These are phyloP conservation scores for Leucophenga varia DNA, from an alignment of 1,140 invertebrate genomes.

Conservation along the genomic window DNA sequence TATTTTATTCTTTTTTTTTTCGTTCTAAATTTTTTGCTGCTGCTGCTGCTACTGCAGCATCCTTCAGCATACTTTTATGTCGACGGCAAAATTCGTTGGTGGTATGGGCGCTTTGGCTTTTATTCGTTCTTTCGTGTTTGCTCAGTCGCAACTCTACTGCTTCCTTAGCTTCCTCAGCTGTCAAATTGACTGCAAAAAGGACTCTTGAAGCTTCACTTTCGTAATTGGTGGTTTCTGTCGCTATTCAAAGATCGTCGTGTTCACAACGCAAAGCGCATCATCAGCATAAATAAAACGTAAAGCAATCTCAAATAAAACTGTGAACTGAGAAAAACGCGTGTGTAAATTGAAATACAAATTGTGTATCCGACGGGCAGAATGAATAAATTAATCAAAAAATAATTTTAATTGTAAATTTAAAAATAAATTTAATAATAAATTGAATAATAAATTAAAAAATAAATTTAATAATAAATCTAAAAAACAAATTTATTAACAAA, in stretches of 20 bases:
- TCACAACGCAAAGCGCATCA: conserved; percentile 7
- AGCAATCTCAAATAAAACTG: too few relatives aligned
- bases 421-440: too few relatives aligned
- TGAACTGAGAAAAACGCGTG: too few relatives aligned
- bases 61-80: conserved; percentile 24
- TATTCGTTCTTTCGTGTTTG: conserved; percentile 14
- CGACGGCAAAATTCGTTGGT: too few relatives aligned
- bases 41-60: conserved; percentile 4
- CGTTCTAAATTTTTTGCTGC: conserved; percentile 21
- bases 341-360: too few relatives aligned
- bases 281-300: neutral
- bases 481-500: too few relatives aligned
- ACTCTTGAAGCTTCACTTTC: conserved; percentile 55
- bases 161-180: conserved; percentile 16
- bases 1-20: conserved; percentile 7
- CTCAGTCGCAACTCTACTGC: neutral
- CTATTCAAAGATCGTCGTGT: conserved; percentile 9
- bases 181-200: conserved; percentile 56
- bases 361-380: too few relatives aligned
- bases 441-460: too few relatives aligned
- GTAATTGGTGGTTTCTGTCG: conserved; percentile 53
- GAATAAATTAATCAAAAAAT: too few relatives aligned
- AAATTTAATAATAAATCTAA: too few relatives aligned
- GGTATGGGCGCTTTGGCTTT: conserved; percentile 36
- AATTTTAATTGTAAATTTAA: too few relatives aligned